Evolutionary conservation across 23 tunicate genomes (phyloP), one percentile per base, ranked within the genome.

Genomic region (Trididemnum nubilum): DNA sequence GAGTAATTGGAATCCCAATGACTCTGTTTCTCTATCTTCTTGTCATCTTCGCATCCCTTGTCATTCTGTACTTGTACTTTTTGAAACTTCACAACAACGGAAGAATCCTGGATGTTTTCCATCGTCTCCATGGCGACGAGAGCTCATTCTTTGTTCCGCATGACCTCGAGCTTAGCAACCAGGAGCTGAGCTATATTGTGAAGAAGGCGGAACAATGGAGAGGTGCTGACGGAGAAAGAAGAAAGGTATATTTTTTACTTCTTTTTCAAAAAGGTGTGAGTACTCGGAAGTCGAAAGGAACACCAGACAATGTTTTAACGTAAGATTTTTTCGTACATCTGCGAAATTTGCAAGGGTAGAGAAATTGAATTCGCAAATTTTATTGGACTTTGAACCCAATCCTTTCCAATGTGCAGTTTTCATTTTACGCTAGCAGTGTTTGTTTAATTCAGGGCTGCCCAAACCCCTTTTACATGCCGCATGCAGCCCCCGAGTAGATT

Each of bases 11-110:
- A 27, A 86, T 94, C 50, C 98, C 98, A 2, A 69, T 94, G 73
- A 89, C 94, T 28, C 77, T 94, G 34, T 94, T 90, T 64, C 88
- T 94, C 29, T 94, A 94, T 70, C 64, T 63, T 3, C 78, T 94
- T 32, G 71, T 94, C 51, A 94, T 89, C 65, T 89, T 94, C 79
- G 61, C 73, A 27, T 77, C 98, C 28, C 25, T 78, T 39, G 95
- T 89, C 2, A 77, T 94, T 72, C 70, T 83, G 3, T 94, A 94
- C 61, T 78, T 94, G 2, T 94, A 94, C 88, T 94, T 94, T 88
- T 79, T 94, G 35, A 94, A 94, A 66, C 84, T 94, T 2, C 98
- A 94, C 75, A 94, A 94, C 65, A 94, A 94, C 54, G 98, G 98
- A 9, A 76, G 98, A 31, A 89, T 94, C 67, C 85, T 82, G 51